Evolutionary conservation across 2,797 vertebrate genomes (phyloP).

Genomic region (Coccyzus lansbergi): DNA sequence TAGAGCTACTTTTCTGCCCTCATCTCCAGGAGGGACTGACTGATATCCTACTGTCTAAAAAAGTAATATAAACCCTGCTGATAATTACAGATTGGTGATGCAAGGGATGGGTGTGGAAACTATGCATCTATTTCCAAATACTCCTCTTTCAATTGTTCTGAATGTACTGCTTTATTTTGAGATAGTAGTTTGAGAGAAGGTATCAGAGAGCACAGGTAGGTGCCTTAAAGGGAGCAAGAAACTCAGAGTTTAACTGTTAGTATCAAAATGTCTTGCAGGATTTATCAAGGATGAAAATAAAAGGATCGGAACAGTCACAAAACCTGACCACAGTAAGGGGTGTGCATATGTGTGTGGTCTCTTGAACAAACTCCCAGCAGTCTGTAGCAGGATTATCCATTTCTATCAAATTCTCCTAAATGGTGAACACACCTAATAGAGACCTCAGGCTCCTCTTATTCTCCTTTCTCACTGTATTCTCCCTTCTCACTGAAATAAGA

Average conservation of each 20-base stretch:
- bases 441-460: neutral
- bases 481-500: neutral
- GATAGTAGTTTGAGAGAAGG: neutral
- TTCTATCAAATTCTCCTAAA: neutral
- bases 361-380: neutral
- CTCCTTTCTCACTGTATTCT: neutral
- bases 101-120: neutral
- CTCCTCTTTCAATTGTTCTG: neutral
- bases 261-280: neutral
- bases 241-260: neutral
- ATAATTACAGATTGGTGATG: neutral
- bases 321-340: neutral
- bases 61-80: neutral
- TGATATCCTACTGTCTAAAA: accelerated
- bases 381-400: neutral
- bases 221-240: neutral
- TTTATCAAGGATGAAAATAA: neutral
- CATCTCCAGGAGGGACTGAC: neutral
- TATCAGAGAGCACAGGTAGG: neutral
- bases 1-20: neutral
- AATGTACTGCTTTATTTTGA: neutral
- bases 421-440: neutral
- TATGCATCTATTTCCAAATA: accelerated
- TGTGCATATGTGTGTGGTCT: neutral
- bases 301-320: neutral